Conservation (phyloP, 2,797 vertebrate genomes). For the Argyrosomus regius region DNA sequence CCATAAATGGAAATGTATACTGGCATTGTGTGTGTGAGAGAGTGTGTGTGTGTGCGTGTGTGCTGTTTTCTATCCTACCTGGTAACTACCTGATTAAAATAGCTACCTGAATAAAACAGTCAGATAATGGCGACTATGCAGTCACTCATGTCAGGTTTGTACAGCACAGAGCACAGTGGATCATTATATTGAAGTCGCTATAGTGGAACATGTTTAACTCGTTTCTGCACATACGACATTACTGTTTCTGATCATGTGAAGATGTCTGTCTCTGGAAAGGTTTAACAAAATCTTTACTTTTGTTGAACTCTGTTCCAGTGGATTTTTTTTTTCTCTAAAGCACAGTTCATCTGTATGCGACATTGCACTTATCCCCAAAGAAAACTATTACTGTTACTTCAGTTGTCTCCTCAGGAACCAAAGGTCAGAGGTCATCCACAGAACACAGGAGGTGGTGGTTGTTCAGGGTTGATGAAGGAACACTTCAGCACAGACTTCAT, state of each 20-base stretch:
- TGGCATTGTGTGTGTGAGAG: neutral
- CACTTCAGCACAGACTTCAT: neutral
- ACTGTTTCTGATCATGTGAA: neutral
- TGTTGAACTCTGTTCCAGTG: neutral
- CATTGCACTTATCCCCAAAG: neutral
- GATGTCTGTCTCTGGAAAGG: neutral
- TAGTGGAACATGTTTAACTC: neutral
- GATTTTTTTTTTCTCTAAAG: neutral
- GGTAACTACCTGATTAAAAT: constrained; percentile 28
- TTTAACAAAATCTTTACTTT: neutral
- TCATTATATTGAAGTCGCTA: neutral
- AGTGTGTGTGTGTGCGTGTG: neutral
- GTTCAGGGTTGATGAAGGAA: neutral
- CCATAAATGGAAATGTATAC: neutral
- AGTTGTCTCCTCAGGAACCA: neutral
- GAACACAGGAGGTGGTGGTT: neutral
- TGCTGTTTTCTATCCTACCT: constrained; percentile 8
- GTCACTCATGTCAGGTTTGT: neutral
- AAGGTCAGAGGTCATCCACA: constrained; percentile 12
- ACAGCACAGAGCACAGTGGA: no score
- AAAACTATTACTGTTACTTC: neutral
- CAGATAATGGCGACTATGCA: neutral
- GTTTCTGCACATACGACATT: neutral
- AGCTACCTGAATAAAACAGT: constrained; percentile 11
- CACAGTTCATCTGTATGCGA: neutral